Conservation (phyloP, 2,797 vertebrate genomes). For the Enteromius paludinosus region DNA sequence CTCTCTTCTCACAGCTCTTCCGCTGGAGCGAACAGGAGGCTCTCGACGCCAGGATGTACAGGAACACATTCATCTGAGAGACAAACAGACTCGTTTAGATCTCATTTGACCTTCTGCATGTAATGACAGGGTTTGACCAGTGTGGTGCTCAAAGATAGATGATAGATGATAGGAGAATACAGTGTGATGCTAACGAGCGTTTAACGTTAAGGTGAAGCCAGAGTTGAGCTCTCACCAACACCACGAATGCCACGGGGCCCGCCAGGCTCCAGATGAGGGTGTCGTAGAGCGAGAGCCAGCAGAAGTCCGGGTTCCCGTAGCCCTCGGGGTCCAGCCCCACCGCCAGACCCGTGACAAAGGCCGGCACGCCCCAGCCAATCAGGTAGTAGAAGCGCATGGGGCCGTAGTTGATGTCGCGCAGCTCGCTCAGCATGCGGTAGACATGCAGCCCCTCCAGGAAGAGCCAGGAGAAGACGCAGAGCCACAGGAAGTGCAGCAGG, state of each 20-base stretch:
- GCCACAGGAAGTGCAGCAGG: conserved; percentile 95
- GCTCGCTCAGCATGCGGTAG: conserved; percentile 90
- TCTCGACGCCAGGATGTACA: conserved; percentile 86
- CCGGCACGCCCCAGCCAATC: conserved; percentile 94
- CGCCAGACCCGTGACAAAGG: conserved; percentile 93
- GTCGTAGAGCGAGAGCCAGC: conserved; percentile 94
- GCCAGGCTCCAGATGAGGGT: conserved; percentile 95
- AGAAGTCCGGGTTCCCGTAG: conserved; percentile 95
- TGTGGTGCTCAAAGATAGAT: too few species aligned
- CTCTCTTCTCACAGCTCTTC: conserved; percentile 90
- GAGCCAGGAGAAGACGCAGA: conserved; percentile 94
- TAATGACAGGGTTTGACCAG: not conserved
- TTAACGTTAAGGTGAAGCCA: too few species aligned
- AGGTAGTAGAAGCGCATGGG: conserved; percentile 98
- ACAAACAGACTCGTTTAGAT: conserved; percentile 9
- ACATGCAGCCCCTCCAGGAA: conserved; percentile 93
- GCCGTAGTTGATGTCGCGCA: conserved; percentile 90
- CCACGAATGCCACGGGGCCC: conserved; percentile 85
- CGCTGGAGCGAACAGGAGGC: conserved; percentile 81
- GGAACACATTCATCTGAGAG: conserved; percentile 87
- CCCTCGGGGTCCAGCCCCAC: conserved; percentile 95
- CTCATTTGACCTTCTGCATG: not conserved
- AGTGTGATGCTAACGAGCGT: too few species aligned
- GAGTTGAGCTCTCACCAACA: conserved; percentile 79
- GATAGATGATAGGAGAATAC: too few species aligned